phyloP scores from a whole-genome alignment of 92 coral and sea anemone species.

The Galaxea fascicularis region DNA sequence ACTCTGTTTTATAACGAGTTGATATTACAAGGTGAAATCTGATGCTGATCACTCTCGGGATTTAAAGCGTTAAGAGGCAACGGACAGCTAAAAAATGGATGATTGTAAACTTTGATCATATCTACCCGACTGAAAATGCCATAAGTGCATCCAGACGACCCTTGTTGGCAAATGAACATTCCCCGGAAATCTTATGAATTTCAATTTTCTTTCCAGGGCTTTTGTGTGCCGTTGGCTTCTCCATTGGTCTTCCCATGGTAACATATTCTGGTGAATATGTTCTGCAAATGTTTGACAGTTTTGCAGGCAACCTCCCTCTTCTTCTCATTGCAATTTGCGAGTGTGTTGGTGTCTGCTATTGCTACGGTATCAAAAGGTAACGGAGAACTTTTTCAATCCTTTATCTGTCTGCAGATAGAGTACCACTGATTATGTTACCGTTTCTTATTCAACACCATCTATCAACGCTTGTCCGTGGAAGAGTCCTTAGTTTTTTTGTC shows the following conservation, averaged over 20 bases:
- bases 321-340: conserved; percentile 88
- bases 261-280: conserved; percentile 88
- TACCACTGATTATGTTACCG: background rate
- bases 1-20: too few species aligned
- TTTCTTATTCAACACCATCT: background rate
- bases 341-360: conserved; percentile 88
- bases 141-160: too few species aligned
- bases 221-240: conserved; percentile 72
- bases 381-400: background rate
- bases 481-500: background rate
- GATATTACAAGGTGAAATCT: too few species aligned
- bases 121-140: too few species aligned
- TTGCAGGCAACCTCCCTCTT: conserved; percentile 90
- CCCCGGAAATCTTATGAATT: background rate
- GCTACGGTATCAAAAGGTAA: conserved; percentile 83
- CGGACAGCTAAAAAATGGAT: too few species aligned
- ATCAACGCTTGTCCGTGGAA: background rate
- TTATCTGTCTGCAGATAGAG: background rate
- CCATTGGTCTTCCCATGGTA: conserved; percentile 88
- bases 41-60: too few species aligned
- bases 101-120: too few species aligned
- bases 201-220: conserved; percentile 59
- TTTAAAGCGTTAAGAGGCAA: too few species aligned
- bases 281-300: conserved; percentile 93
- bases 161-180: background rate